Evolutionary conservation across 2,888 invertebrate genomes (phyloP), one percentile per base, ranked within the genome.

Genomic region (Dysmachus trigonus): DNA sequence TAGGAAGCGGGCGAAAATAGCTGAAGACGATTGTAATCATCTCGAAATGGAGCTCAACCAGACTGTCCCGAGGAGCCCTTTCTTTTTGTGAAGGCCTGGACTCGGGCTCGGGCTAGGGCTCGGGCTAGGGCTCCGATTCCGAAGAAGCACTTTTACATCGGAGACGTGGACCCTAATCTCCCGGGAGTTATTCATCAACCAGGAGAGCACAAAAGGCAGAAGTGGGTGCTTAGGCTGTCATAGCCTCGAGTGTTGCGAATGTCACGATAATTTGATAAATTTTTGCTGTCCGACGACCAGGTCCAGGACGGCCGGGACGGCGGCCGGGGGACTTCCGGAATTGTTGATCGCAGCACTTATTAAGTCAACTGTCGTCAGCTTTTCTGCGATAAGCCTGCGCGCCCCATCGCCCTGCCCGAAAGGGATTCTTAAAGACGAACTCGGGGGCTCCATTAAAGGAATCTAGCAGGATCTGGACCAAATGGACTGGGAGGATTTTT

Each of bases 21-120:
- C 27, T 47, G 77, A 77, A 47, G 41, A 47, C 77, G 77, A 77
- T 77, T 77, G 77, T 77, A 77, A 77, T 77, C 77, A 77, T 77
- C 30, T 77, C 77, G 62, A 62, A 62, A 62, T 62, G 27, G 62
- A 22, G 27, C 27, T 22, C 27, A 62, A 62, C 62, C 62, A 62
- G 62, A 27, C 62, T 62, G 62, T 62, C 13, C 62, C 22, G 62
- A 62, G 47, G n/a, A n/a, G 15, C 47, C 15, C 27, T 8, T 62
- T 22, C 22, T 62, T 62, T 51, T 27, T 62, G 7, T 22, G 22
- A 1, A 22, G 62, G 3, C n/a, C 15, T n/a, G n/a, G n/a, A n/a
- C n/a, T n/a, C n/a, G n/a, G n/a, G n/a, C n/a, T n/a, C n/a, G n/a
- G n/a, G n/a, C n/a, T n/a, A n/a, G n/a, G n/a, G n/a, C n/a, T n/a